Conservation (phyloP, 1,140 invertebrate genomes). For the Drosophila auraria region DNA sequence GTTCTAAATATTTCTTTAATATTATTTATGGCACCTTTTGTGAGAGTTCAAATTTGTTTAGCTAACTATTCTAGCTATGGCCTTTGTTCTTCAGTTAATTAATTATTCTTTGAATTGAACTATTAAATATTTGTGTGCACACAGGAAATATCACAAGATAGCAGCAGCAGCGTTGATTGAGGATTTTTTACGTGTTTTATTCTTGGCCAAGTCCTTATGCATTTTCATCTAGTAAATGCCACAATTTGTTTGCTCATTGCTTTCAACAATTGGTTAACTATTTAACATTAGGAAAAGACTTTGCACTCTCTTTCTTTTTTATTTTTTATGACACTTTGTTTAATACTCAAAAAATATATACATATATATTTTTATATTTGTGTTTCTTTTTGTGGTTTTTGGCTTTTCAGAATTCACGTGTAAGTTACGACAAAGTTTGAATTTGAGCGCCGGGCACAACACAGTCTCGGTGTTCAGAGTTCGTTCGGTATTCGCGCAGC, state of each 20-base stretch:
- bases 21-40: slow-evolving; percentile 68
- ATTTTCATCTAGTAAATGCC: slow-evolving; percentile 79
- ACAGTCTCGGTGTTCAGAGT: slow-evolving; percentile 52
- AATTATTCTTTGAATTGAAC: slow-evolving; percentile 22
- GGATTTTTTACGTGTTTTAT: slow-evolving; percentile 83
- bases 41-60: slow-evolving; percentile 46
- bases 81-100: slow-evolving; percentile 14
- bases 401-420: slow-evolving; percentile 29
- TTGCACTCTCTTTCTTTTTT: slow-evolving; percentile 14
- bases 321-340: slow-evolving; percentile 31
- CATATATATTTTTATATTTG: slow-evolving; percentile 2
- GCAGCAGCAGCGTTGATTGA: slow-evolving; percentile 44
- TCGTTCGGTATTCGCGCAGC: slow-evolving; percentile 53
- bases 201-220: slow-evolving; percentile 82
- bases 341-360: slow-evolving; percentile 25
- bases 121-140: slow-evolving; percentile 46
- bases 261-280: slow-evolving; percentile 1
- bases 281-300: slow-evolving; percentile 28
- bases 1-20: slow-evolving; percentile 11
- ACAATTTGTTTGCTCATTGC: slow-evolving; percentile 60
- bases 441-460: slow-evolving; percentile 76
- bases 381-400: slow-evolving; percentile 27
- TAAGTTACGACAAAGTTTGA: slow-evolving; percentile 20
- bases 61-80: slow-evolving; percentile 59
- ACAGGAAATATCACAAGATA: slow-evolving; percentile 67